phyloP scores from a whole-genome alignment of 2,797 vertebrate genomes.

The Sitta carolinensis region DNA sequence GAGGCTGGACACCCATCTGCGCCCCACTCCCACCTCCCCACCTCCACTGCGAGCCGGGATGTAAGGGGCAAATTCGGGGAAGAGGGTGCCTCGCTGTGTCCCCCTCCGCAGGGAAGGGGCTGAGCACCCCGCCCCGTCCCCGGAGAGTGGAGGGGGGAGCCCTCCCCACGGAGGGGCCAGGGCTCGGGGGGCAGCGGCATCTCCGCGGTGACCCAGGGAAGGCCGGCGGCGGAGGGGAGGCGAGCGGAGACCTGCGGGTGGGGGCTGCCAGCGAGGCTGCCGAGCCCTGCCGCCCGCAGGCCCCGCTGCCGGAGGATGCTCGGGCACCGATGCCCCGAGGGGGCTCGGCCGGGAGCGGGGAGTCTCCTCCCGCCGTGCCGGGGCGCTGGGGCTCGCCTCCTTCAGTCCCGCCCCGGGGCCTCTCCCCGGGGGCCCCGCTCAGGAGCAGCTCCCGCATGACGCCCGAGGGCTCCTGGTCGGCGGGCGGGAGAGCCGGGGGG shows the following conservation, averaged over 20 bases:
- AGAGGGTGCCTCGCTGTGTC: background rate
- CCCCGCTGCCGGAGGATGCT: background rate
- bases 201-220: background rate
- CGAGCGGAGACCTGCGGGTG: background rate
- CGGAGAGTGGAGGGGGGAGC: background rate
- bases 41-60: background rate
- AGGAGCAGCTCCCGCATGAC: conserved; percentile 42
- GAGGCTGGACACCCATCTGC: background rate
- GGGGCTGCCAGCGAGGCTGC: background rate
- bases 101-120: background rate
- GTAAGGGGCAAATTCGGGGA: background rate
- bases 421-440: conserved; percentile 30
- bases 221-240: background rate
- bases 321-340: background rate
- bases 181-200: background rate
- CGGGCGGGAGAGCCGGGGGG: conserved; percentile 21
- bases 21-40: background rate
- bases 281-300: background rate
- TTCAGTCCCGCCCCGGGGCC: conserved; percentile 36
- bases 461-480: conserved; percentile 30
- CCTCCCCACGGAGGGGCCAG: background rate
- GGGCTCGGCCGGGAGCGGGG: background rate
- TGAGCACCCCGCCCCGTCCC: background rate
- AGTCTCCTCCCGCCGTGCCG: background rate
- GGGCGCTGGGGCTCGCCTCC: background rate